Conservation (phyloP, 2,113 vertebrate genomes). For the Nematolebias whitei region DNA sequence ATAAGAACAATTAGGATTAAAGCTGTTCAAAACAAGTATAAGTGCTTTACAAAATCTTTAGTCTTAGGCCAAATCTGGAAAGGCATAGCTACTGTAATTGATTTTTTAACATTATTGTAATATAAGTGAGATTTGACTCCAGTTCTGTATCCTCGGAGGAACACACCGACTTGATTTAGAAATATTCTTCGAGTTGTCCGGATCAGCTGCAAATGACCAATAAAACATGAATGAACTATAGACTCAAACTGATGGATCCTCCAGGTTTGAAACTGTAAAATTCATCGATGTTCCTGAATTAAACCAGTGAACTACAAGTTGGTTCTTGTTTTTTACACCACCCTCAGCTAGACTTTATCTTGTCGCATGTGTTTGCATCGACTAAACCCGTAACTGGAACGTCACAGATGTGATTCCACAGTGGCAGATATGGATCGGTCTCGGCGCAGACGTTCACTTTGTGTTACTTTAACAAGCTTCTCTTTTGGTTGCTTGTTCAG, state of each 20-base stretch:
- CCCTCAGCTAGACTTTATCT: not conserved
- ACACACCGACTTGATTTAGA: not conserved
- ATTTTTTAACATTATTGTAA: not conserved
- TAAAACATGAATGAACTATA: too few relatives aligned
- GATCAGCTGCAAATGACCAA: not conserved
- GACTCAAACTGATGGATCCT: too few relatives aligned
- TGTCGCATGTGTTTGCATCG: not conserved
- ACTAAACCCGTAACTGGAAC: not conserved
- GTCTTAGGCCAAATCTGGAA: not conserved
- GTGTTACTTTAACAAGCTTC: not conserved
- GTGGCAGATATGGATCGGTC: not conserved
- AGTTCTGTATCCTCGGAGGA: not conserved
- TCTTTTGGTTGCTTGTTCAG: slow-evolving; percentile 41
- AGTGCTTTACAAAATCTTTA: too few relatives aligned
- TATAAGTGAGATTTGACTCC: not conserved
- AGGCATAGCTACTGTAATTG: not conserved
- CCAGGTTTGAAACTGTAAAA: too few relatives aligned
- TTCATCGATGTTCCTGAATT: not conserved
- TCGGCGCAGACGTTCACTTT: not conserved
- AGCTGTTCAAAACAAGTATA: not conserved
- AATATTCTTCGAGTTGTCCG: not conserved
- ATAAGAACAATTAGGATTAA: not conserved
- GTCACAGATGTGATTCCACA: not conserved
- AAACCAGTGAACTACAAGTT: not conserved
- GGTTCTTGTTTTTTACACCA: too few relatives aligned